Evolutionary conservation across 2,888 invertebrate genomes (phyloP).

Genomic region (Drosophila borealis): DNA sequence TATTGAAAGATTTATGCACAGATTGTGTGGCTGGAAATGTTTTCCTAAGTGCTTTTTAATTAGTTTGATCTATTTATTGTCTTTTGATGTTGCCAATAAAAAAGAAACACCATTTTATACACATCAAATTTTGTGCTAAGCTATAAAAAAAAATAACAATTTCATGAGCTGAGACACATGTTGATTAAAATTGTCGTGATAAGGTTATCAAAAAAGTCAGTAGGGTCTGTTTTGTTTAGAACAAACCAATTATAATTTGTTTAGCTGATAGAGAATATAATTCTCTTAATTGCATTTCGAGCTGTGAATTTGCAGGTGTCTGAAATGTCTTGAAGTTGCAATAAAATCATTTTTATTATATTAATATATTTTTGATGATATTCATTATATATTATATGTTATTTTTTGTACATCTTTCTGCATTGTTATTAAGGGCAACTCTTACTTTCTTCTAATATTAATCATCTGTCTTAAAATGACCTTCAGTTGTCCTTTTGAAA

Average conservation of each 20-base stretch:
- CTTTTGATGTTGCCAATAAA: conserved; percentile 31
- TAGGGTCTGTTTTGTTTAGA: conserved; percentile 4
- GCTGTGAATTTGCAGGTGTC: not conserved
- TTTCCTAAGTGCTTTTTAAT: conserved; percentile 36
- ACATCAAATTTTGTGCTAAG: not conserved
- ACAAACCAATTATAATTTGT: conserved; percentile 14
- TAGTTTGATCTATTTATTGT: conserved; percentile 31
- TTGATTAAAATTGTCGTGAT: conserved; percentile 26
- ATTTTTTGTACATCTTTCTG: not conserved
- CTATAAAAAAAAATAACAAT: not conserved
- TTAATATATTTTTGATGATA: not conserved
- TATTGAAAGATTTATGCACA: conserved; percentile 67
- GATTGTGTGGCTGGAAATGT: conserved; percentile 21
- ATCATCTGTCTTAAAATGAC: conserved; percentile 4
- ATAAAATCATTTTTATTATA: not conserved
- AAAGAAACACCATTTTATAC: not conserved
- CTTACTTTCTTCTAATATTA: not conserved
- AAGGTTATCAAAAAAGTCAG: conserved; percentile 39
- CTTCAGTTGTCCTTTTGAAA: conserved; percentile 22
- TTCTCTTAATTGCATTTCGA: not conserved
- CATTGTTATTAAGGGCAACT: not conserved
- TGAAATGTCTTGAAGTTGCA: not conserved
- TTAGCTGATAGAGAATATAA: not conserved
- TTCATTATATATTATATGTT: not conserved
- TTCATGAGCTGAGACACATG: conserved; percentile 7